phyloP scores from a whole-genome alignment of 2,888 invertebrate genomes.

The Eupithecia exiguata region DNA sequence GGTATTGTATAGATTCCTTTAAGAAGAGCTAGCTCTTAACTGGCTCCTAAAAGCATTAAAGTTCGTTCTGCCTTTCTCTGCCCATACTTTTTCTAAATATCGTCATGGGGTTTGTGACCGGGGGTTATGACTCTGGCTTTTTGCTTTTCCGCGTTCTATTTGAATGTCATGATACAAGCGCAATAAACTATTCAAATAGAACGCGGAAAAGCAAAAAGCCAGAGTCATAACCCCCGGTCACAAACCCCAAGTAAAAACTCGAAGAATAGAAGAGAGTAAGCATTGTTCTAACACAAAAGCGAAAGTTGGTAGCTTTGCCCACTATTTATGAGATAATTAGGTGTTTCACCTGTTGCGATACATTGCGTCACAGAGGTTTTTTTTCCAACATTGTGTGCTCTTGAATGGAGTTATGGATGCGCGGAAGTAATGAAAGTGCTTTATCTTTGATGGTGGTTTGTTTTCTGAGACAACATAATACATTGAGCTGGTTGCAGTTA shows the following conservation, averaged over 20 bases:
- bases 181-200: no score
- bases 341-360: constrained; percentile 72
- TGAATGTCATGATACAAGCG: no score
- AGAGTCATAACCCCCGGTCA: constrained; percentile 33
- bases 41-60: neutral
- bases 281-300: constrained; percentile 81
- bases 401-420: constrained; percentile 47
- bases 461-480: neutral
- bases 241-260: constrained; percentile 41
- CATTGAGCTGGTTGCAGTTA: neutral
- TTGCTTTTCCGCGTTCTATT: constrained; percentile 35
- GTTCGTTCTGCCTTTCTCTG: neutral
- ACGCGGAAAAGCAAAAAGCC: constrained; percentile 34
- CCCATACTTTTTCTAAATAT: neutral
- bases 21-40: neutral
- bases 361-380: constrained; percentile 70
- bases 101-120: constrained; percentile 38
- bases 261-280: constrained; percentile 54
- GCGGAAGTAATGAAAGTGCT: constrained; percentile 41
- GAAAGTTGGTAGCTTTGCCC: constrained; percentile 72
- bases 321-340: constrained; percentile 79
- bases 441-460: neutral
- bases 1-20: neutral
- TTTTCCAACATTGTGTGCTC: constrained; percentile 78
- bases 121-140: constrained; percentile 24